A percentile compares a stretch with the other conserved stretches of the same genome.
phyloP scores from a whole-genome alignment of 2,888 invertebrate species.

The Pogonocherus hispidulus region DNA sequence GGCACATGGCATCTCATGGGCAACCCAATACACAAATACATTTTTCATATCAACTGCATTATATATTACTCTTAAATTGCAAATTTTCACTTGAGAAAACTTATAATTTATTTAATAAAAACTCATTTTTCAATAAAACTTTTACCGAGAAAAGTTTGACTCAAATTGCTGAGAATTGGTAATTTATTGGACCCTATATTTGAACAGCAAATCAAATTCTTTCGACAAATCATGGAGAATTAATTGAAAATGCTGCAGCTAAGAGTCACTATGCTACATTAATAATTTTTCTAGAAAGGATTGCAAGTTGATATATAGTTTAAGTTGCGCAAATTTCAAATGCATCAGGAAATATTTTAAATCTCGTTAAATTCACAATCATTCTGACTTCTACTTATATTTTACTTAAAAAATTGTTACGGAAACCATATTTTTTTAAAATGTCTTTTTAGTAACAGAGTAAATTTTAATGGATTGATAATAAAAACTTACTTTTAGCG shows the following conservation, averaged over 20 bases:
- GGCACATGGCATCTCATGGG: neutral
- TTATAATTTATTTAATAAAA: conserved; percentile 6
- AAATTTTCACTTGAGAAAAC: neutral
- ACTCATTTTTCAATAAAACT: conserved; percentile 3
- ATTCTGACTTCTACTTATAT: no score
- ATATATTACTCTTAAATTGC: conserved; percentile 11
- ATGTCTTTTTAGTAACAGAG: no score
- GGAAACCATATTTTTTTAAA: no score
- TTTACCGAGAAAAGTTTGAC: neutral
- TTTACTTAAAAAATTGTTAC: no score
- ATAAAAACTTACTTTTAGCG: no score
- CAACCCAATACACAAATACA: conserved; percentile 16
- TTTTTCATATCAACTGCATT: conserved; percentile 5
- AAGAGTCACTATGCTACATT: neutral
- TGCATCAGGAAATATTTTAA: neutral
- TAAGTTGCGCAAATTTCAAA: neutral
- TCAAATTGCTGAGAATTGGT: neutral
- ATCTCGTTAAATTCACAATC: no score
- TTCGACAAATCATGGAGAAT: neutral
- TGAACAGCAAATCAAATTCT: neutral
- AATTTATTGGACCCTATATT: conserved; percentile 1
- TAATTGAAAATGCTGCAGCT: conserved; percentile 1
- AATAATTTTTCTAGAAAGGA: neutral
- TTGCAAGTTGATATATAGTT: neutral
- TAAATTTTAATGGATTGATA: no score